Conservation (phyloP, 2,888 invertebrate genomes). For the Synergus umbraculus region DNA sequence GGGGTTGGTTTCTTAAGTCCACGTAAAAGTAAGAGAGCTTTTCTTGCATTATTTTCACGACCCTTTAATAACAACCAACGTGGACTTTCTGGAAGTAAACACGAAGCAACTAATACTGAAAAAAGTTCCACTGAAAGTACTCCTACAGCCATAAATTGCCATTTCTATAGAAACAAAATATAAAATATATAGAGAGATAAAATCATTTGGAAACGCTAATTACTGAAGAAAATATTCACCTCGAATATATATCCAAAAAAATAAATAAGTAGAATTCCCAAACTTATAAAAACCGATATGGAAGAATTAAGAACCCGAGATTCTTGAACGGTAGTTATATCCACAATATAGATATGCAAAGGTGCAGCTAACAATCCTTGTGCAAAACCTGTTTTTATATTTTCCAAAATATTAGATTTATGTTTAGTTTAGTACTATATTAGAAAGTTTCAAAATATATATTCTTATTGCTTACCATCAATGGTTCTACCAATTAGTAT, state of each 20-base stretch:
- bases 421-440: no score
- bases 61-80: constrained; percentile 77
- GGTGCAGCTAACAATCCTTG: constrained; percentile 78
- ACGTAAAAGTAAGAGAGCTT: constrained; percentile 71
- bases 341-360: constrained; percentile 78
- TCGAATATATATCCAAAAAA: constrained; percentile 14
- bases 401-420: no score
- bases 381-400: constrained; percentile 67
- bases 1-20: constrained; percentile 61
- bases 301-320: constrained; percentile 78
- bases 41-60: constrained; percentile 75
- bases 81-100: constrained; percentile 78
- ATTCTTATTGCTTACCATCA: constrained; percentile 62
- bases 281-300: constrained; percentile 59
- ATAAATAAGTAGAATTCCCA: constrained; percentile 31
- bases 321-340: constrained; percentile 75
- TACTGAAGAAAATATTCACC: constrained; percentile 7
- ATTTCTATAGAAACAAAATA: neutral
- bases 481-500: constrained; percentile 76
- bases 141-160: neutral
- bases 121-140: constrained; percentile 56
- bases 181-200: neutral
- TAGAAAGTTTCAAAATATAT: neutral
- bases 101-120: constrained; percentile 69
- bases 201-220: no score